Percentiles rank a stretch among this genome's conserved stretches.
Conservation (phyloP, 2,797 vertebrate genomes). For the Arrhamphus sclerolepis region DNA sequence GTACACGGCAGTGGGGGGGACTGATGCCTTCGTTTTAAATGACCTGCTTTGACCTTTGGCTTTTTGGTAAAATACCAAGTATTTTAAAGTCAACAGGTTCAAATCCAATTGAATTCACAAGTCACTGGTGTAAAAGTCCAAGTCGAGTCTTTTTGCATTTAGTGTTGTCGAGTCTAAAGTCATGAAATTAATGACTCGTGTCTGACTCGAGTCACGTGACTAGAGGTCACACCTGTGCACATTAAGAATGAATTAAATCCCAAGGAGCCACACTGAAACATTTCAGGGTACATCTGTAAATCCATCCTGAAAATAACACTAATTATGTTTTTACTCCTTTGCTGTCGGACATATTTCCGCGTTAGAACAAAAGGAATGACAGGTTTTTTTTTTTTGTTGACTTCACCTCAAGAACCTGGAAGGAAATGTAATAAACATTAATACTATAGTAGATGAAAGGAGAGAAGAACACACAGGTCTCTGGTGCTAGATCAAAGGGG, state of each 20-base stretch:
- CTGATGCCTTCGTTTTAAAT: no score
- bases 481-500: conserved; percentile 49
- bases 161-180: no score
- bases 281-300: conserved; percentile 4
- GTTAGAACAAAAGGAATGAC: conserved; percentile 50
- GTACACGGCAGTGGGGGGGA: no score
- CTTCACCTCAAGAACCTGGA: conserved; percentile 36
- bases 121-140: no score
- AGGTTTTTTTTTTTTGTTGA: conserved; percentile 40
- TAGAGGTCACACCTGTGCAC: no score
- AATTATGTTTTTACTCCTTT: conserved; percentile 25
- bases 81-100: no score
- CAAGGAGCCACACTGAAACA: background rate
- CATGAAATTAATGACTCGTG: no score
- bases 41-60: no score
- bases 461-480: conserved; percentile 24
- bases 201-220: no score
- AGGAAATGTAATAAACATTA: conserved; percentile 47
- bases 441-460: conserved; percentile 49
- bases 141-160: no score
- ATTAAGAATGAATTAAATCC: background rate
- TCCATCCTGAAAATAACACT: background rate
- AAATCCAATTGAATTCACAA: no score
- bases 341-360: conserved; percentile 11
- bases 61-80: no score